Evolutionary conservation across 1,140 invertebrate species (phyloP).

Genomic region (Acyrthosiphon pisum): DNA sequence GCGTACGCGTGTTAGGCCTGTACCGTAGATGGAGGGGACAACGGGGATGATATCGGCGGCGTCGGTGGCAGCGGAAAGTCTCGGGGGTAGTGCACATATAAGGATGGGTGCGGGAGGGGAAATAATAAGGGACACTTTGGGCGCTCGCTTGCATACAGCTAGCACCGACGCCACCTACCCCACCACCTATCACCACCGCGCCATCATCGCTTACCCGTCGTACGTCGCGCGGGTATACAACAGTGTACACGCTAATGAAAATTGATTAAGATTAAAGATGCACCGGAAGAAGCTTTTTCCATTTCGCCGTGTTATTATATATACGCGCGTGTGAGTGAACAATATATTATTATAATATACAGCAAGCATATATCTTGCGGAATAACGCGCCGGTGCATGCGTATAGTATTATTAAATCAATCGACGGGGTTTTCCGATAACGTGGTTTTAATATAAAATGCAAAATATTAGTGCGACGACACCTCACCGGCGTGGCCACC

Average conservation of each 20-base stretch:
- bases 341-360: slow-evolving; percentile 10
- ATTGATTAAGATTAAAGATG: slow-evolving; percentile 53
- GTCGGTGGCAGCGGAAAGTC: neutral
- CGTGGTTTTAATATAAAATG: slow-evolving; percentile 44
- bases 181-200: neutral
- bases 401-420: slow-evolving; percentile 14
- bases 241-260: slow-evolving; percentile 38
- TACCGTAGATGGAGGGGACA: neutral
- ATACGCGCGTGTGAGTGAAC: neutral
- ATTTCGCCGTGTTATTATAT: neutral
- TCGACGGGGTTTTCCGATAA: slow-evolving; percentile 11
- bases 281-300: slow-evolving; percentile 24
- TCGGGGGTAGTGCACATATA: neutral
- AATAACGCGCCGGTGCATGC: neutral
- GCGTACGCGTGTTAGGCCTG: slow-evolving; percentile 13
- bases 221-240: neutral
- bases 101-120: neutral
- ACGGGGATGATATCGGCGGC: neutral
- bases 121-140: slow-evolving; percentile 48
- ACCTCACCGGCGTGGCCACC: neutral
- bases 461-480: neutral
- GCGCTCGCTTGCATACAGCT: neutral
- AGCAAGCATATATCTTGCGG: neutral
- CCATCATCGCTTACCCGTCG: neutral
- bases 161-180: neutral